Conservation (phyloP, 2,797 vertebrate genomes). For the Lemur catta region DNA sequence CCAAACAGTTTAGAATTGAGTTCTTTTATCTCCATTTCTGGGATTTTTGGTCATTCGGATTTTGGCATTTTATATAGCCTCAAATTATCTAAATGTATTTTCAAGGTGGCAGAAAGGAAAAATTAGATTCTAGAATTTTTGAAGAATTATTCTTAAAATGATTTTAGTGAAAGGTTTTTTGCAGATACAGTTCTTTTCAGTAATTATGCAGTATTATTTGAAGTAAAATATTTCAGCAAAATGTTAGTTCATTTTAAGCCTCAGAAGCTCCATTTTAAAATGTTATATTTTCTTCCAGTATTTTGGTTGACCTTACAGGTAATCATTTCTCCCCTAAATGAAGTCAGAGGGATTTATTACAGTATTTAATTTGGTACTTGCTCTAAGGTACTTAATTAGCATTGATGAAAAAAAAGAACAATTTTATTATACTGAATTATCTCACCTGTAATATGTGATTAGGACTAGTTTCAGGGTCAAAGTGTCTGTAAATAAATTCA, state of each 20-base stretch:
- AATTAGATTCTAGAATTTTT: conserved; percentile 9
- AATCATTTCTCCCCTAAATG: neutral
- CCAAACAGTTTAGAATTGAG: neutral
- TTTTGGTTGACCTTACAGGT: conserved; percentile 2
- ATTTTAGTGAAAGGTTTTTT: conserved; percentile 8
- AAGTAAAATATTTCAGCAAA: neutral
- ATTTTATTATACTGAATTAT: conserved; percentile 18
- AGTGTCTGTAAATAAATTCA: conserved; percentile 16
- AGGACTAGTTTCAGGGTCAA: neutral
- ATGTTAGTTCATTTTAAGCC: neutral
- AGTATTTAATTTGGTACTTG: neutral
- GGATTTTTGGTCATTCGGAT: neutral
- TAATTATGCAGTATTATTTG: conserved; percentile 6
- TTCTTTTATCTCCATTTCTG: conserved; percentile 36
- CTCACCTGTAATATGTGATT: neutral
- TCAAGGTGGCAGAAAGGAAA: neutral
- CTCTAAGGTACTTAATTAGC: neutral
- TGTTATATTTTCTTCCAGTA: neutral
- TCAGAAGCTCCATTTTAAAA: neutral
- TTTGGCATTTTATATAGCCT: neutral
- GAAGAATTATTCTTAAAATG: conserved; percentile 9
- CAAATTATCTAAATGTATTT: neutral
- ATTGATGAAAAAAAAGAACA: neutral
- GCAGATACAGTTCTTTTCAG: neutral
- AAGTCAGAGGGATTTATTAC: neutral